Conservation (phyloP, 2,113 vertebrate genomes). For the Clupea harengus region DNA sequence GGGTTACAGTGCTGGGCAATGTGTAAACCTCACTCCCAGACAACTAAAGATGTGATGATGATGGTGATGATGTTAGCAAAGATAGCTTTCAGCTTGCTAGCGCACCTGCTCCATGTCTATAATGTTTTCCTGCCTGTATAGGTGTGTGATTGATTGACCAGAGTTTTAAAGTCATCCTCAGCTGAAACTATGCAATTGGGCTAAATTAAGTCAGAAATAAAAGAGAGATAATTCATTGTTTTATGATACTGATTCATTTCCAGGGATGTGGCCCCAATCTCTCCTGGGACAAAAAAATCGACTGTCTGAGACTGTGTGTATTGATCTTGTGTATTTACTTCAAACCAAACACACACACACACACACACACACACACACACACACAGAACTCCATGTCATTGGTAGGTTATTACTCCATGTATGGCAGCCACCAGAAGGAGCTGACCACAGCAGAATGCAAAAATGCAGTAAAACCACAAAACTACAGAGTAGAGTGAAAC, state of each 20-base stretch:
- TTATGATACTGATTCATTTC: not conserved
- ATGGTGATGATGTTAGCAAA: not conserved
- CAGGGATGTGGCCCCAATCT: not conserved
- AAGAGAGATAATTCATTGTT: not conserved
- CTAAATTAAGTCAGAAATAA: not conserved
- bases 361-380: not conserved
- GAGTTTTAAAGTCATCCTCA: not conserved
- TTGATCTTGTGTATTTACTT: not conserved
- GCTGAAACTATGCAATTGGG: not conserved
- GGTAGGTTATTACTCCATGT: constrained; percentile 12
- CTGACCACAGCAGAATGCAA: constrained; percentile 15
- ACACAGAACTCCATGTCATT: not conserved
- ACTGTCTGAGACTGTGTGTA: not conserved
- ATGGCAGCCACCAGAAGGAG: not conserved
- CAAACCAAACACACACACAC: not conserved
- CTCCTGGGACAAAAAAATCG: not conserved
- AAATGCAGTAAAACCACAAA: constrained; percentile 16
- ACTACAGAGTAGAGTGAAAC: not conserved
- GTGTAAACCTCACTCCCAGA: not conserved
- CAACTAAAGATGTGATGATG: not conserved
- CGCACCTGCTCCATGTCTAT: not conserved
- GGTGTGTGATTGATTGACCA: not conserved
- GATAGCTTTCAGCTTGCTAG: not conserved
- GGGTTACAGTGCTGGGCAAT: not conserved
- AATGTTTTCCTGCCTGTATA: not conserved